Base-by-base conservation (phyloP, 1,140 invertebrate species). In the Diprion similis region DNA sequence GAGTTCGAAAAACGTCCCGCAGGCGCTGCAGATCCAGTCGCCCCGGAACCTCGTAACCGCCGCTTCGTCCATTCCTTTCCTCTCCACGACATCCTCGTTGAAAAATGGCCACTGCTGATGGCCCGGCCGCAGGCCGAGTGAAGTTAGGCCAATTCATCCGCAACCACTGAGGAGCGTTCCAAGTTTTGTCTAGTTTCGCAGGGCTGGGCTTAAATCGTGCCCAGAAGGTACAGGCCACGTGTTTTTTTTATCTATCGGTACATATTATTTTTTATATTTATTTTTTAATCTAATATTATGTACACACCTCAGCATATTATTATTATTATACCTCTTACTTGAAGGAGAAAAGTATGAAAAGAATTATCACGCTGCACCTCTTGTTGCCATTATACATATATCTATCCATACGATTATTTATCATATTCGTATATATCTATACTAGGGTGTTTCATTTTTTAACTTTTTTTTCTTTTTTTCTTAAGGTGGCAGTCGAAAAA, bases 1-100 rank as follows among this genome's bases (percentile, higher is more conserved):
- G 71, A 91, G 89, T 73, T 86, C 86, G 8, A 91, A 91, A 80
- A 90, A 88, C 51, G 85, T 90, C 18, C 89, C 89, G 59, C 82
- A 85, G 17, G 84, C 88, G 74, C 71, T 90, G 70, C 51, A 73
- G 18, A 65, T 66, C 24, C 51, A 59, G 51, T 59, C 51, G 51
- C 51, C 11, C 11, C 3, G 11, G 11, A 59, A 18, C 46, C 69
- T 17, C 8, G 68, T 59, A 37, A 70, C 51, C 77, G 67, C 68
- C 72, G 70, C 10, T 66, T 68, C 65, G 68, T 71, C 75, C 66
- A 69, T 71, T 72, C 74, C 51, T 77, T 72, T 82, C 78, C 73
- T 71, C 73, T 69, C 47, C 77, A 75, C 71, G 71, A 47, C 51
- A 73, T 66, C 73, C 76, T 66, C 75, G 71, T 45, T 72, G 45